A percentile compares a stretch with the other conserved stretches of the same genome.
phyloP scores from a whole-genome alignment of 2,888 invertebrate genomes.

The Dichetophora obliterata region DNA sequence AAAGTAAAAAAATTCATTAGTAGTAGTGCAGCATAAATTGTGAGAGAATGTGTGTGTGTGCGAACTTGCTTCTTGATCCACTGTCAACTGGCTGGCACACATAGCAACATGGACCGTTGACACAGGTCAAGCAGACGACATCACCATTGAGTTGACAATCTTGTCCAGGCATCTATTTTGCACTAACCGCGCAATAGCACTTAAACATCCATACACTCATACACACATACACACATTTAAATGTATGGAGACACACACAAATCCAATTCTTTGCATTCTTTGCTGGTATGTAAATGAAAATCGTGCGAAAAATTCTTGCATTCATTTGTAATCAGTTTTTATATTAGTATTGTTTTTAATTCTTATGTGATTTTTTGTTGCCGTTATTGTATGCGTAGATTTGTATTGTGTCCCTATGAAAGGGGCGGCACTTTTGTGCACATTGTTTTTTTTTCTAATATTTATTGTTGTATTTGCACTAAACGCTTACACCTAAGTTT shows the following conservation, averaged over 20 bases:
- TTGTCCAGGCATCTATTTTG: background rate
- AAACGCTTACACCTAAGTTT: background rate
- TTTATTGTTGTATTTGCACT: conserved; percentile 1
- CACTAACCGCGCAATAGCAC: background rate
- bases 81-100: too few relatives aligned
- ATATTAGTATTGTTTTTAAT: background rate
- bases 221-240: background rate
- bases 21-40: background rate
- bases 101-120: background rate
- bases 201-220: background rate
- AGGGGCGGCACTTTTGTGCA: background rate
- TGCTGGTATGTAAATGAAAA: conserved; percentile 6
- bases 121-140: background rate
- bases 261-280: background rate
- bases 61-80: background rate
- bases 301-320: background rate
- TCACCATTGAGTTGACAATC: background rate
- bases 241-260: background rate
- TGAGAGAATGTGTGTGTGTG: background rate
- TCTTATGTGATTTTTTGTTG: background rate
- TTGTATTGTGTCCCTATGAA: background rate
- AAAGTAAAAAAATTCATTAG: too few relatives aligned
- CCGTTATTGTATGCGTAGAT: too few relatives aligned
- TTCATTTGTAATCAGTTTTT: background rate
- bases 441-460: background rate